Evolutionary conservation across 1,140 invertebrate species (phyloP).

Genomic region (Uloborus diversus): DNA sequence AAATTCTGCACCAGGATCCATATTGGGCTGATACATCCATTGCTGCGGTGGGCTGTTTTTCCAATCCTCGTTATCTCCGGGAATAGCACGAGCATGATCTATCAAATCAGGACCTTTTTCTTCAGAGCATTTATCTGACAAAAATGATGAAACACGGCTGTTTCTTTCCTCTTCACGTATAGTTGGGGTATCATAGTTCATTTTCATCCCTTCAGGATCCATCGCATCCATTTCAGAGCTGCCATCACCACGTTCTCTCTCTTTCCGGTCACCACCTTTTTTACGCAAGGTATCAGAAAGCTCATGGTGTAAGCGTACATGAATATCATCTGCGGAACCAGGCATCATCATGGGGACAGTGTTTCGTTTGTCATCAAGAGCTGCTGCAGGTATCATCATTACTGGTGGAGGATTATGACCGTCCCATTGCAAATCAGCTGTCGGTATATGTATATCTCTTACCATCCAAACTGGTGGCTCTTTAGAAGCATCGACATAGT

Average conservation of each 20-base stretch:
- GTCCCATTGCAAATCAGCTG: constrained; percentile 37
- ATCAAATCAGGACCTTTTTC: constrained; percentile 52
- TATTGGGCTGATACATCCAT: constrained; percentile 54
- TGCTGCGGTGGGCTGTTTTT: constrained; percentile 32
- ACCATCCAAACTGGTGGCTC: constrained; percentile 45
- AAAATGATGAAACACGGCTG: constrained; percentile 32
- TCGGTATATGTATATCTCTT: constrained; percentile 32
- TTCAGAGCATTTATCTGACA: constrained; percentile 45
- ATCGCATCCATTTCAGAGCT: constrained; percentile 55
- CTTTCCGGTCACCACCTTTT: constrained; percentile 34
- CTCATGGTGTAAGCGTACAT: constrained; percentile 51
- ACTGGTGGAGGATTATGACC: constrained; percentile 26
- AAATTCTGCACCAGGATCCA: constrained; percentile 21
- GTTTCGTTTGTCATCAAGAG: constrained; percentile 27
- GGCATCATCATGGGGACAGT: constrained; percentile 1
- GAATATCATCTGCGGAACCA: constrained; percentile 26
- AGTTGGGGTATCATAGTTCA: constrained; percentile 5
- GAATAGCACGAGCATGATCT: constrained; percentile 46
- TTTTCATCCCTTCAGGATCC: constrained; percentile 37
- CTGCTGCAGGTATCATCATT: constrained; percentile 21
- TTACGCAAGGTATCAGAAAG: constrained; percentile 39
- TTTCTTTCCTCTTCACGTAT: constrained; percentile 40
- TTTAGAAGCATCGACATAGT: constrained; percentile 16
- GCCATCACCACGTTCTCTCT: constrained; percentile 56
- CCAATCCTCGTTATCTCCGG: constrained; percentile 51